Evolutionary conservation across 2,113 vertebrate genomes (phyloP).

Genomic region (Cyanoliseus patagonus): DNA sequence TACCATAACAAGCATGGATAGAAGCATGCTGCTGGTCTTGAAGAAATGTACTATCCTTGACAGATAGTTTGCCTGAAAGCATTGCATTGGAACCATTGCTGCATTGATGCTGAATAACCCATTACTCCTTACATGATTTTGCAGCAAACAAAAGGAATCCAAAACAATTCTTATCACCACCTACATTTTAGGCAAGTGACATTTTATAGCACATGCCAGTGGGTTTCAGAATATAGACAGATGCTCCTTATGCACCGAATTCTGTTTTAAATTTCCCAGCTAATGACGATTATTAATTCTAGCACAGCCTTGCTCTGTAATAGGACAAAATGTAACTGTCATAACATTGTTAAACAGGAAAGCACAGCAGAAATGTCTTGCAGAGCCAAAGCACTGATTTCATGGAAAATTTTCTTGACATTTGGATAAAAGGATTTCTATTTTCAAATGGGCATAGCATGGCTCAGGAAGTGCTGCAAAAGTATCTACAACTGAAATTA

Average conservation of each 20-base stretch:
- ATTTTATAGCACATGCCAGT: background rate
- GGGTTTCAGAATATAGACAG: background rate
- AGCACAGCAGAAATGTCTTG: background rate
- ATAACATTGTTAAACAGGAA: background rate
- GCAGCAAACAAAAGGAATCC: background rate
- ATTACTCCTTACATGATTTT: constrained; percentile 7
- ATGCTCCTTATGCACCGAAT: background rate
- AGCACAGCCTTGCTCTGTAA: background rate
- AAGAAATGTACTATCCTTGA: background rate
- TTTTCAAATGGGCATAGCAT: constrained; percentile 22
- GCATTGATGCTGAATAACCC: background rate
- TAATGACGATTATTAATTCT: background rate
- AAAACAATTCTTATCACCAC: background rate
- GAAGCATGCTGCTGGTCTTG: background rate
- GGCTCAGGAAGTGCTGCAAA: background rate
- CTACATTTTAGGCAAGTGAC: background rate
- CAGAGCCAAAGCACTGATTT: background rate
- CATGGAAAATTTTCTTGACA: constrained; percentile 27
- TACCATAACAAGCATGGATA: background rate
- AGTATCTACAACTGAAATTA: constrained; percentile 40
- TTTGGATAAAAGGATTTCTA: constrained; percentile 48
- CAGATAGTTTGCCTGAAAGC: background rate
- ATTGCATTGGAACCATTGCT: background rate
- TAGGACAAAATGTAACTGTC: background rate
- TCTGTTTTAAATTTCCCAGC: background rate